phyloP scores from a whole-genome alignment of 2,113 vertebrate genomes.

The Oreocharis arfaki region DNA sequence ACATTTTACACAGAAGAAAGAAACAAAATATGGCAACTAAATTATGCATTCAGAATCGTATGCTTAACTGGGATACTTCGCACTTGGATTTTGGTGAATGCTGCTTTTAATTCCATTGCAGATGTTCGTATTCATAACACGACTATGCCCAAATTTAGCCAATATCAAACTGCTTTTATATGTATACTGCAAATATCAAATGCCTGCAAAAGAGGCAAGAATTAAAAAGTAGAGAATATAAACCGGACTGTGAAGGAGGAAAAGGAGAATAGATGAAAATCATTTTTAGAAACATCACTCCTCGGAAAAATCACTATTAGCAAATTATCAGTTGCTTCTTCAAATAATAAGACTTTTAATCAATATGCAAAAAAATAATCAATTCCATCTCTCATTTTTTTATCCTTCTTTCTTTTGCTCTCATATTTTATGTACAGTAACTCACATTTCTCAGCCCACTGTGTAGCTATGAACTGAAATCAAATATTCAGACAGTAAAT shows the following conservation, averaged over 20 bases:
- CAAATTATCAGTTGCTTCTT: slow-evolving; percentile 43
- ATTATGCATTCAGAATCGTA: slow-evolving; percentile 48
- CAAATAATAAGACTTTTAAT: slow-evolving; percentile 20
- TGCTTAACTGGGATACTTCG: slow-evolving; percentile 34
- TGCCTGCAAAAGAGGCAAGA: not conserved
- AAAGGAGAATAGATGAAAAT: not conserved
- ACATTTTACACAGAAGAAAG: slow-evolving; percentile 5
- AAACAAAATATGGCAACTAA: slow-evolving; percentile 47
- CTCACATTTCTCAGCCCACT: slow-evolving; percentile 11
- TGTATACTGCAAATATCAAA: not conserved
- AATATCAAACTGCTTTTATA: slow-evolving; percentile 40
- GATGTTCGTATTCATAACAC: slow-evolving; percentile 56
- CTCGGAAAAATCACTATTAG: slow-evolving; percentile 42
- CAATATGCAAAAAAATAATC: slow-evolving; percentile 46
- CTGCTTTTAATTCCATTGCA: slow-evolving; percentile 57
- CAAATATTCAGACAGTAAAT: slow-evolving; percentile 44
- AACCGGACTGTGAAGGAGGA: not conserved
- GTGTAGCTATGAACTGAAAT: slow-evolving; percentile 39
- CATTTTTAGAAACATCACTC: not conserved
- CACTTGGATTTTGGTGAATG: slow-evolving; percentile 60
- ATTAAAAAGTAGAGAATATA: not conserved
- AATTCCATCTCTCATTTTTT: slow-evolving; percentile 48
- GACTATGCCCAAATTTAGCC: slow-evolving; percentile 50
- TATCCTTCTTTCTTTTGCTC: slow-evolving; percentile 25
- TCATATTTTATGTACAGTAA: slow-evolving; percentile 49